Base-by-base conservation (phyloP, 2,888 invertebrate species). In the Sthenelais limicola region DNA sequence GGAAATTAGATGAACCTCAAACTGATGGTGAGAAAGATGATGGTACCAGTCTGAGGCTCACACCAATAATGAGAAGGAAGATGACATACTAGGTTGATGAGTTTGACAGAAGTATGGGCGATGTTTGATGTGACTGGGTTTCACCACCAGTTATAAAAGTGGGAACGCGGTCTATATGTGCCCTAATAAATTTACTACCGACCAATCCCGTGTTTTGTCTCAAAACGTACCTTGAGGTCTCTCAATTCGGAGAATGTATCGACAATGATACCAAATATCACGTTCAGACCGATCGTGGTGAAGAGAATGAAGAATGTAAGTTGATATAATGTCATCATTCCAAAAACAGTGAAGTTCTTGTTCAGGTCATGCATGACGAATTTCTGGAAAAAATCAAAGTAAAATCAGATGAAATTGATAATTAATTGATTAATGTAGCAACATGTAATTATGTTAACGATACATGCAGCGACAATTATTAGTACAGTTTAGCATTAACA, bases 261-360 rank as follows among this genome's bases (percentile, higher is more conserved):
- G 32, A 72, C 72, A 30, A 72, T 72, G 72, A 72, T 72, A 72
- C 72, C 72, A 32, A 72, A 72, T 47, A 67, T 67, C 26, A 67
- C 33, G 66, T 62, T 71, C 33, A 71, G 71, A 18, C 73, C 68
- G 24, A 73, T 73, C 24, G 73, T 73, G 32, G 73, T 70, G 49
- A 73, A 47, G 69, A 73, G 51, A 58, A 70, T 70, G 70, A 73
- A 73, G 70, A 73, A 73, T 48, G 51, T 26, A 18, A 73, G 35
- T 3, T 73, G 68, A 52, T 49, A 73, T 30, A 73, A 15, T 12
- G 73, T 66, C 47, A 68, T 7, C 51, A 38, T 48, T 26, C 26
- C 21, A 26, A 72, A 72, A 33, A 21, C 28, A 3, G 4, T 30
- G 47, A 71, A 71, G 56, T 3, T 71, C n/a, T 30, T 43, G 2